Evolutionary conservation across 2,113 vertebrate species (phyloP), one percentile per base, ranked within the genome.

Genomic region (Terrapene triunguis): DNA sequence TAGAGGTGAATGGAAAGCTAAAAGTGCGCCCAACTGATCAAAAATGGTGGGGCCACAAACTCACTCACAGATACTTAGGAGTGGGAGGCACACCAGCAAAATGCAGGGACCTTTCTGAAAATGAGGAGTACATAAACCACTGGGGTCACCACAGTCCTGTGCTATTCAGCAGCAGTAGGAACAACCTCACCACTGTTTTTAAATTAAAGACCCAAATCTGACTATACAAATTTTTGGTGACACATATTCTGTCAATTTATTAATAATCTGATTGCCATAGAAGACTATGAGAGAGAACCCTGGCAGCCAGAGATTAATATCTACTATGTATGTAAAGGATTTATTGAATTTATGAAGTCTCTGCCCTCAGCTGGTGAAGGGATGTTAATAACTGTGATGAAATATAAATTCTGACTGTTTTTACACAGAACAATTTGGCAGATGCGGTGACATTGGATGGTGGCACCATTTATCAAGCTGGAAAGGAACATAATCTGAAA

Each of bases 381-480:
- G 87, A 79, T 85, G 42, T 19, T 42, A 48, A 44, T 82, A 76
- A 65, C 79, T 80, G 32, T 83, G 25, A n/a, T 93, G 86, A 38
- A 80, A 4, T 22, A 1, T 35, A 38, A 29, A 0, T 92, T 91
- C 62, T 89, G 35, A 17, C 62, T 82, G 29, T 96, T 59, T 86
- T 82, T 93, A 24, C 48, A 65, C 96, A 99, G 99, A 97, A 91
- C 81, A 97, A 91, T 74, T 94, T 99, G 95, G 99, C 96, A 3
- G 99, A 99, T 69, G 99, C 98, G 21, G 98, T 99, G 91, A 99
- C 99, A 8, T 95, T 99, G 96, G 98, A 96, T 10, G 97, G 98
- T 65, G 93, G 94, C 53, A 97, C 97, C 88, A 98, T 99, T 96
- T 99, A 99, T 95, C 97, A 97, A 19, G 98, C 98, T 19, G 98